Conservation (phyloP, 1,140 invertebrate genomes). For the Asbolus verrucosus region DNA sequence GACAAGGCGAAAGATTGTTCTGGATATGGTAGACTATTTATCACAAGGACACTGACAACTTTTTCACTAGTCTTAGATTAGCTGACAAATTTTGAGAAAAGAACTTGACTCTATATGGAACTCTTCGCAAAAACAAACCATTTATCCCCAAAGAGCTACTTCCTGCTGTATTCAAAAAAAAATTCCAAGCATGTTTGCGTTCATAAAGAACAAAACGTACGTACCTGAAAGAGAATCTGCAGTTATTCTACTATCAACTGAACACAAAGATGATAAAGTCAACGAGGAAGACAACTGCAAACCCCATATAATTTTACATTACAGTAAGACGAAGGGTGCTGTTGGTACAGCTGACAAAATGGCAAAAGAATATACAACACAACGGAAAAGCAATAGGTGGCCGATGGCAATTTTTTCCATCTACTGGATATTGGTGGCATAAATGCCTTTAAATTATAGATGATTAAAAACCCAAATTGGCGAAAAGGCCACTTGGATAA, state of each 20-base stretch:
- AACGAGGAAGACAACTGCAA: constrained; percentile 41
- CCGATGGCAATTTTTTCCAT: constrained; percentile 44
- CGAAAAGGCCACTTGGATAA: not conserved
- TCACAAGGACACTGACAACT: constrained; percentile 58
- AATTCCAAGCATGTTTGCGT: too few species aligned
- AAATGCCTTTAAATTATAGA: constrained; percentile 38
- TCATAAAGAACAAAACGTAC: not conserved
- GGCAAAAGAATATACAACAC: constrained; percentile 39
- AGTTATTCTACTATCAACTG: constrained; percentile 55
- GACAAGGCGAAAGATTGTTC: too few species aligned
- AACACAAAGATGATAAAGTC: constrained; percentile 49
- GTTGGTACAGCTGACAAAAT: constrained; percentile 43
- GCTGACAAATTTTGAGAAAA: constrained; percentile 50
- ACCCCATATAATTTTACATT: constrained; percentile 57
- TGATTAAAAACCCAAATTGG: constrained; percentile 2
- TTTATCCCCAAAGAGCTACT: too few species aligned
- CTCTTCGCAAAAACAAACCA: too few species aligned
- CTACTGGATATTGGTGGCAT: constrained; percentile 25
- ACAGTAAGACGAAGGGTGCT: constrained; percentile 47
- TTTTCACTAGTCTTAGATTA: constrained; percentile 57
- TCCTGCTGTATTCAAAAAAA: too few species aligned
- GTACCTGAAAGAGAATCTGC: constrained; percentile 50
- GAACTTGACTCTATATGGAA: not conserved
- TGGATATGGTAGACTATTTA: constrained; percentile 46
- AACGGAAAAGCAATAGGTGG: constrained; percentile 22